Conservation (phyloP, 2,888 invertebrate genomes). For the Acronicta psi region DNA sequence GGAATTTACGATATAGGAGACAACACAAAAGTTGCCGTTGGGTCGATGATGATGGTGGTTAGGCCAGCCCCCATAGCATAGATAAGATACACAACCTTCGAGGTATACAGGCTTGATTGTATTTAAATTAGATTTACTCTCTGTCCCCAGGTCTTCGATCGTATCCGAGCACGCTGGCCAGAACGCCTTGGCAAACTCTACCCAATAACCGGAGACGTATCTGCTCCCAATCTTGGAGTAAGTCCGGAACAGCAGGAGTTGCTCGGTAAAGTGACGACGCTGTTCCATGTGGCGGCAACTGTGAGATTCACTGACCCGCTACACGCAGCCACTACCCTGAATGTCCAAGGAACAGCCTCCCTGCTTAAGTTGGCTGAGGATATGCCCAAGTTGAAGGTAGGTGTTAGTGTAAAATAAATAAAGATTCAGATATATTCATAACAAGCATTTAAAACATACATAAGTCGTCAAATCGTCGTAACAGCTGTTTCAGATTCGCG, state of each 20-base stretch:
- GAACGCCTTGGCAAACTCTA: constrained; percentile 91
- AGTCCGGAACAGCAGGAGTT: constrained; percentile 90
- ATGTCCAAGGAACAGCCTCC: constrained; percentile 96
- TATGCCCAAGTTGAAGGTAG: constrained; percentile 93
- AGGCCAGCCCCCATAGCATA: too few relatives aligned
- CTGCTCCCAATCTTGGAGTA: constrained; percentile 92
- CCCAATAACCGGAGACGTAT: constrained; percentile 93
- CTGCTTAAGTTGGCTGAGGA: constrained; percentile 94
- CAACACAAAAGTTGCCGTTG: too few relatives aligned
- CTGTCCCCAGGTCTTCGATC: constrained; percentile 91
- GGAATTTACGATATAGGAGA: too few relatives aligned
- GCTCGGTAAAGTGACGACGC: constrained; percentile 93
- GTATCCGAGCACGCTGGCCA: constrained; percentile 90
- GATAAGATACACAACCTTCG: too few relatives aligned
- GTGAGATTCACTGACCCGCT: constrained; percentile 98
- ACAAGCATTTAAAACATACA: too few relatives aligned
- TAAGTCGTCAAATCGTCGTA: too few relatives aligned
- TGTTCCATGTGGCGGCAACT: constrained; percentile 99
- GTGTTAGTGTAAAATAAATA: too few relatives aligned
- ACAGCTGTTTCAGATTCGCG: too few relatives aligned
- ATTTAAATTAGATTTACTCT: background rate
- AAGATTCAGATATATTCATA: too few relatives aligned
- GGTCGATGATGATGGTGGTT: too few relatives aligned
- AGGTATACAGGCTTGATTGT: too few relatives aligned
- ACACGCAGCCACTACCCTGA: constrained; percentile 95